Base-by-base conservation (phyloP, 2,113 vertebrate genomes). In the Periophthalmus modestus region DNA sequence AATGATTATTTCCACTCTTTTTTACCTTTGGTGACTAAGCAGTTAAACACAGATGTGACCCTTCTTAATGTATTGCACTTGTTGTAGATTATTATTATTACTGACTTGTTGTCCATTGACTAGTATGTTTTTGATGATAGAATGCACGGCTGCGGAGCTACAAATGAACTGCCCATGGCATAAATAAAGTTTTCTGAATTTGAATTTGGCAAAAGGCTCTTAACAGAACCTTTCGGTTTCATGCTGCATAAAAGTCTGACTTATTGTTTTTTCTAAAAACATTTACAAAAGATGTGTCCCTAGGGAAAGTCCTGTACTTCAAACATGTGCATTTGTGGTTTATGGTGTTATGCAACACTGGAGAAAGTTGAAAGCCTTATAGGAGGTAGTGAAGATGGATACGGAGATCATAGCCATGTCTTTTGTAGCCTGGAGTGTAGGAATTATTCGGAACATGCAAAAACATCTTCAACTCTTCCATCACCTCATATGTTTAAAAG, bases 321-420 rank as follows among this genome's bases (percentile, higher is more conserved):
- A 75, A 80, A 80, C 57, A 80, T 24, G 16, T 48, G 69, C 78
- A 16, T 72, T 58, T 78, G 50, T 74, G 80, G 81, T 78, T 78
- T 68, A 24, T 59, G 34, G 23, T 19, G 61, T 82, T 88, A 68
- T 66, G 62, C 69, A 85, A 82, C 67, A 46, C 69, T 76, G 62
- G 77, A 66, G 68, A 81, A 82, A n/a, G 10, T 36, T 71, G 36
- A 73, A 69, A 83, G 72, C 70, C 66, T 13, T 58, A 68, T 54
- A n/a, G 19, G 9, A 74, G 69, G 57, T 77, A 48, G 18, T 68
- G 23, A 75, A 54, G 61, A 71, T 61, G 52, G 69, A 78, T 74
- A 55, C 16, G 18, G 16, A 68, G 55, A 34, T 62, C 46, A 48
- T 14, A 18, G 46, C 55, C 66, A 69, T 48, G 78, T 76, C 36